Evolutionary conservation across 1,140 invertebrate genomes (phyloP).

Genomic region (Augochlora pura): DNA sequence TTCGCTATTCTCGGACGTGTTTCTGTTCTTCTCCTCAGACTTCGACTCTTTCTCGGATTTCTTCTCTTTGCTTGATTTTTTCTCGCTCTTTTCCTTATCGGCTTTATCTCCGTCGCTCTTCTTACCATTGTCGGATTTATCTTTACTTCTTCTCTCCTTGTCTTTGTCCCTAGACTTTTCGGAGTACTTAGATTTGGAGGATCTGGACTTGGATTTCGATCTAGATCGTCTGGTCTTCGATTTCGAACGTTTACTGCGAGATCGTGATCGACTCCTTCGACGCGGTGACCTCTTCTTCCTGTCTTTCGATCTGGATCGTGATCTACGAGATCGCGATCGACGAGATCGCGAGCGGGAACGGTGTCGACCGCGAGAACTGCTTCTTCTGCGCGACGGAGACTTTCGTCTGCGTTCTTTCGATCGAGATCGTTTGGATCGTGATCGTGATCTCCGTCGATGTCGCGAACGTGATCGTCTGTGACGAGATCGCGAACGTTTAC

Average conservation of each 20-base stretch:
- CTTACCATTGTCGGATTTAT: conserved; percentile 79
- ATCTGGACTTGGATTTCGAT: conserved; percentile 77
- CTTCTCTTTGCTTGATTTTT: conserved; percentile 75
- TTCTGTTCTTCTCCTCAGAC: conserved; percentile 68
- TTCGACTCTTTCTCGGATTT: conserved; percentile 71
- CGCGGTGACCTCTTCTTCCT: conserved; percentile 75
- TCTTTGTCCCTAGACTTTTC: conserved; percentile 78
- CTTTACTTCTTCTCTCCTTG: conserved; percentile 75
- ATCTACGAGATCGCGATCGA: conserved; percentile 77
- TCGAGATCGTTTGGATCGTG: conserved; percentile 79
- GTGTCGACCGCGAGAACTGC: conserved; percentile 72
- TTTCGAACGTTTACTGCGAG: conserved; percentile 80
- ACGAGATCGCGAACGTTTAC: conserved; percentile 82
- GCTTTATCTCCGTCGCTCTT: conserved; percentile 69
- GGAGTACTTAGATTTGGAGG: conserved; percentile 77
- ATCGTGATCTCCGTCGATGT: conserved; percentile 76
- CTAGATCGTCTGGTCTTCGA: conserved; percentile 75
- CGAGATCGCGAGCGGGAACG: conserved; percentile 76
- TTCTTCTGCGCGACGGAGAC: conserved; percentile 76
- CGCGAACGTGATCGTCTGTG: conserved; percentile 81
- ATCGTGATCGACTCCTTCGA: conserved; percentile 77
- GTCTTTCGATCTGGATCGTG: conserved; percentile 81
- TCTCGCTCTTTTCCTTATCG: conserved; percentile 72
- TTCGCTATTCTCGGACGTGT: conserved; percentile 73
- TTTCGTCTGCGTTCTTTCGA: conserved; percentile 79